Evolutionary conservation across 30 jellyfish, hydroid and myxozoan species (phyloP).

Genomic region (Cassiopea xamachana): DNA sequence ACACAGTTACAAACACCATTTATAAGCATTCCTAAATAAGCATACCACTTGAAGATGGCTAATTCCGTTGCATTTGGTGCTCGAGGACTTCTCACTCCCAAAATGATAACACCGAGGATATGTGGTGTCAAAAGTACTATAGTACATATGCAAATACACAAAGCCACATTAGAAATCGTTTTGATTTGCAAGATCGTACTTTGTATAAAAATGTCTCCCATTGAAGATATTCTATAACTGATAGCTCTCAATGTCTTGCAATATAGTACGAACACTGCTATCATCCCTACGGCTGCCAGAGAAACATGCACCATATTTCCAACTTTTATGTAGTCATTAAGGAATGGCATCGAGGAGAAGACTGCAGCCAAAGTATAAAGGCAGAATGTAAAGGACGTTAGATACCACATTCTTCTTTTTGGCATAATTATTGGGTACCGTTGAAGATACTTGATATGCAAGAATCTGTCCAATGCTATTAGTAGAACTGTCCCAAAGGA

Average conservation of each 20-base stretch:
- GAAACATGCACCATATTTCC: background rate
- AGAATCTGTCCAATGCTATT: slow-evolving; percentile 24
- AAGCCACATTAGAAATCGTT: slow-evolving; percentile 1
- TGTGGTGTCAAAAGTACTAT: background rate
- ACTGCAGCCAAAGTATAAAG: background rate
- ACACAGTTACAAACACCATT: background rate
- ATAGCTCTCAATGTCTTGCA: slow-evolving; percentile 15
- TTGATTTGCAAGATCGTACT: background rate
- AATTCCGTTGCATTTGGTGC: background rate
- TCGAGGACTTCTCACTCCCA: background rate
- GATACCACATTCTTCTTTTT: background rate
- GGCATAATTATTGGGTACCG: slow-evolving; percentile 14
- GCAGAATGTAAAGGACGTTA: background rate
- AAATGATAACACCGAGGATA: background rate
- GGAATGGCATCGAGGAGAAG: background rate
- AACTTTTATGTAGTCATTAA: background rate
- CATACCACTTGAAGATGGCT: background rate
- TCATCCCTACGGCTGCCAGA: background rate
- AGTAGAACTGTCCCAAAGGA: slow-evolving; percentile 4
- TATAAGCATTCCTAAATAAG: background rate
- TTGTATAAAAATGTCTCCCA: background rate
- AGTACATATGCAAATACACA: background rate
- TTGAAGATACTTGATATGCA: slow-evolving; percentile 28
- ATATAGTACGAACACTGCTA: background rate
- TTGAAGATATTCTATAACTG: background rate